Base-by-base conservation (phyloP, 2,113 vertebrate genomes). In the Phyllostomus discolor region DNA sequence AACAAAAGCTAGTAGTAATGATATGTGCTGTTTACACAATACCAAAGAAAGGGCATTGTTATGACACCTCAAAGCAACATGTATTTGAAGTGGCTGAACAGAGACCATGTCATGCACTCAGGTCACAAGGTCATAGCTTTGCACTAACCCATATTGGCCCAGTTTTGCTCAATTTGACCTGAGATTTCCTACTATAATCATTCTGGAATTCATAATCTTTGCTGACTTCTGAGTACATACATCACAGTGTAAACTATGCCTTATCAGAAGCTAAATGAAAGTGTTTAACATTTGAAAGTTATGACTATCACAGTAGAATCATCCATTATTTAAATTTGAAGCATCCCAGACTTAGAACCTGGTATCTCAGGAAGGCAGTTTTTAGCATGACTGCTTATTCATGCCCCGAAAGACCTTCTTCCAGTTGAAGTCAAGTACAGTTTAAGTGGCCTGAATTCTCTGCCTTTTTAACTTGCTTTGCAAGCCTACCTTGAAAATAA, bases 401-500 rank as follows among this genome's bases (percentile, higher is more conserved):
- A 76, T 85, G 19, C 22, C 64, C 79, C n/a, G 38, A 73, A 35
- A 91, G 7, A 52, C n/a, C 22, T 79, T 43, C 67, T 84, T 79
- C 31, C 50, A 50, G 33, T 54, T 85, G 28, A 91, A 89, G 20
- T 87, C 70, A 80, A 17, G 38, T 79, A 54, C 28, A 88, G 57
- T 78, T 80, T 52, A 96, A 83, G 19, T 81, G 35, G 88, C 41
- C 70, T 78, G n/a, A 94, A 92, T 97, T 90, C 90, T 92, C 69
- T 72, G 46, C 20, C 75, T 95, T 95, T 97, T 84, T 50, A 67
- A 92, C 64, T 90, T 84, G 59, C 59, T 95, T 94, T 93, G 78
- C 95, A 94, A 94, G 86, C 38, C 48, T 97, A 95, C 41, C 90
- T 64, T 73, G 94, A 95, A 96, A 96, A 95, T 94, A 84, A 96